Conservation (phyloP, 2,113 vertebrate genomes). For the Helogale parvula region DNA sequence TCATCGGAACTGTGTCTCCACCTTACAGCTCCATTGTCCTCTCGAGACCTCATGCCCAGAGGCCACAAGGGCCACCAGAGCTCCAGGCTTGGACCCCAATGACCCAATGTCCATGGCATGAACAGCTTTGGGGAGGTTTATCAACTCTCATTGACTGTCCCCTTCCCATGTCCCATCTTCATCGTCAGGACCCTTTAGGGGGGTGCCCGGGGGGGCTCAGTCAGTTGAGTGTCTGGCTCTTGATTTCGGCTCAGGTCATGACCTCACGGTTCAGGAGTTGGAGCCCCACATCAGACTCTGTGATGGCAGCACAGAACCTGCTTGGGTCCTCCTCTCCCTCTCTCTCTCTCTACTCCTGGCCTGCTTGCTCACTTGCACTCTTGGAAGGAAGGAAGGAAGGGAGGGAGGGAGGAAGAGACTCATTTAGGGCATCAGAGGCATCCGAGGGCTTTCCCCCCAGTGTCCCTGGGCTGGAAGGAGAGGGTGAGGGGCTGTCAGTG, state of each 20-base stretch:
- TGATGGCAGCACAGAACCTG: no score
- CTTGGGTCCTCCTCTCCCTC: no score
- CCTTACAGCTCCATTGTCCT: not conserved
- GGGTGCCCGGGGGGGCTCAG: no score
- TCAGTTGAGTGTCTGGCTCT: no score
- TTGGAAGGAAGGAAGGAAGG: no score
- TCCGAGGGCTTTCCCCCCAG: not conserved
- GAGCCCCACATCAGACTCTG: no score
- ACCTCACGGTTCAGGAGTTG: no score
- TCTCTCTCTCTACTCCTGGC: no score
- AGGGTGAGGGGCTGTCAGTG: not conserved
- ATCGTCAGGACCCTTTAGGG: not conserved
- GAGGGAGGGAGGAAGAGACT: not conserved
- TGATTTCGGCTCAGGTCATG: no score
- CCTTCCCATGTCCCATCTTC: not conserved
- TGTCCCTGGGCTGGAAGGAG: fast-evolving
- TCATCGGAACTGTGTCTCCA: fast-evolving
- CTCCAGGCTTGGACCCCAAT: not conserved
- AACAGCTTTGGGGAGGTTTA: not conserved
- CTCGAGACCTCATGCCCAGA: not conserved
- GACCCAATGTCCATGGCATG: slow-evolving; percentile 46
- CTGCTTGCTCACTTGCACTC: no score
- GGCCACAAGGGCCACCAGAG: not conserved
- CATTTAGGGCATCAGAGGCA: not conserved
- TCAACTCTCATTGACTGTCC: no score